Base-by-base conservation (phyloP, 2,888 invertebrate species). In the Leucania comma region DNA sequence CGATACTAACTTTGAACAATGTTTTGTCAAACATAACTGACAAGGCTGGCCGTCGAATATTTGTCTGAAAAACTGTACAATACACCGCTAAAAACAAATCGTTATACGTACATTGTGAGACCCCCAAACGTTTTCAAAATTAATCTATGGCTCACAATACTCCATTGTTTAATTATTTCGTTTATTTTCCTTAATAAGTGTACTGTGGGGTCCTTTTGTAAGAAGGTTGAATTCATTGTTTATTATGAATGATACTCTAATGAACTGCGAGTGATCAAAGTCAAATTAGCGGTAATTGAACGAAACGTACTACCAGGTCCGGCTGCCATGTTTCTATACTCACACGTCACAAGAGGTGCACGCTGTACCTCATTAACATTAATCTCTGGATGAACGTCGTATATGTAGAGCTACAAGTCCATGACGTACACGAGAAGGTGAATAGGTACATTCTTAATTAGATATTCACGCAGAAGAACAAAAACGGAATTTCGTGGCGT, bases 391-490 rank as follows among this genome's bases (percentile, higher is more conserved):
- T 69, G 56, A 66, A 67, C 58, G 22, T 54, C 58, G 63, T 58
- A 63, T 46, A 65, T 22, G 46, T 71, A 56, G 3, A 72, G 48
- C 57, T 65, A 58, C 65, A 62, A 57, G 51, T 72, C 53, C 57
- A 42, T 53, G 60, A 64, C 48, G 48, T 56, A 72, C 54, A 63
- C 35, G 61, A 66, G 62, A 72, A 57, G 51, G 58, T 32, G 51
- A 61, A 57, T 70, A 73, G 67, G 67, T 63, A 66, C 50, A 69
- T 71, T 79, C 48, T 71, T 83, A 79, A 84, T 83, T 83, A 82
- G 78, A 71, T 84, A 83, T 83, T 84, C 76, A 82, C 68, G 72
- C 68, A 63, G 70, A 79, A 81, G 81, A 74, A 73, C 74, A 76
- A 76, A 78, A 82, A 81, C 78, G 53, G 69, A 66, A 83, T 82